Conservation (phyloP, 2,888 invertebrate genomes). For the Sinelater perroti region DNA sequence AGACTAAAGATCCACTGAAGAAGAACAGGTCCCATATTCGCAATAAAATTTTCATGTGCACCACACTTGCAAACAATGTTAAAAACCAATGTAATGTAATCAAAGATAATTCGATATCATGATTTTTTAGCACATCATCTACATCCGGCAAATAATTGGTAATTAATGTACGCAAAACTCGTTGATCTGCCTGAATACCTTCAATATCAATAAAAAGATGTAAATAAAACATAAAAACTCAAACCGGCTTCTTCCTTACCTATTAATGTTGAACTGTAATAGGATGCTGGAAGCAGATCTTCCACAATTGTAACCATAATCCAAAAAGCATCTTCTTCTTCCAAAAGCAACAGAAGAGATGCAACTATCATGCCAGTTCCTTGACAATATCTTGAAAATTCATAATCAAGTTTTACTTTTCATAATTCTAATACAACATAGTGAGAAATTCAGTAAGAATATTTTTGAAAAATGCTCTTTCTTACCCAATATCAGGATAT, state of each 20-base stretch:
- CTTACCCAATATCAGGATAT: constrained; percentile 87
- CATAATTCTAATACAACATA: not conserved
- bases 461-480: too few species aligned
- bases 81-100: constrained; percentile 98
- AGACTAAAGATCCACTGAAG: constrained; percentile 91
- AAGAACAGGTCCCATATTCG: constrained; percentile 98
- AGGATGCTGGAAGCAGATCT: constrained; percentile 95
- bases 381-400: constrained; percentile 73
- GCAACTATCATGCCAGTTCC: constrained; percentile 93
- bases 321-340: constrained; percentile 99
- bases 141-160: constrained; percentile 89
- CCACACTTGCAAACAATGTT: constrained; percentile 94
- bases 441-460: too few species aligned
- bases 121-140: constrained; percentile 89
- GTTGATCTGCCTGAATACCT: constrained; percentile 94
- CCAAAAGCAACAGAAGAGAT: constrained; percentile 89
- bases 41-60: constrained; percentile 92
- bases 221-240: not conserved
- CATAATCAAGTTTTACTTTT: too few species aligned
- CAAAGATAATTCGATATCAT: constrained; percentile 93
- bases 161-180: constrained; percentile 92
- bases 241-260: constrained; percentile 57
- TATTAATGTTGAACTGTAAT: constrained; percentile 93
- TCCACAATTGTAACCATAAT: constrained; percentile 99
- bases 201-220: constrained; percentile 43